Conservation (phyloP, 2,797 vertebrate species). For the Thaleichthys pacificus region DNA sequence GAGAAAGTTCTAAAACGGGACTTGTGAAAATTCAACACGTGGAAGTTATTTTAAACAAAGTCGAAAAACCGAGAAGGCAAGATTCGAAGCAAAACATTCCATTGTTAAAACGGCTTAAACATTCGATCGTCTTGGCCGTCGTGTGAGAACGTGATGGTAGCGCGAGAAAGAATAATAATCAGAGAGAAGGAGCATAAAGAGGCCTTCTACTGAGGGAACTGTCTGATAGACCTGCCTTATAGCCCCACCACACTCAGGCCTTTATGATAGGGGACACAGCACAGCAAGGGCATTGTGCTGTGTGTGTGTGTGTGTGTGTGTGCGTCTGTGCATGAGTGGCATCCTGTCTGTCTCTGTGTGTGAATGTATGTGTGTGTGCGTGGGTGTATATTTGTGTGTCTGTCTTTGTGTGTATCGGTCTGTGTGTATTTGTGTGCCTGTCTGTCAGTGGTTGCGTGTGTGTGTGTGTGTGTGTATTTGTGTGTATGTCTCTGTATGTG, state of each 20-base stretch:
- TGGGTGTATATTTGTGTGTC: no score
- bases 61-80: no score
- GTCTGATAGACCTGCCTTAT: slow-evolving; percentile 39
- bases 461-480: not conserved
- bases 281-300: slow-evolving; percentile 45
- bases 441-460: not conserved
- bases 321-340: not conserved
- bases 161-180: slow-evolving; percentile 56
- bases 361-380: not conserved
- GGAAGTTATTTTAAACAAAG: no score
- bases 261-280: slow-evolving; percentile 50
- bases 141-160: not conserved
- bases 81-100: no score
- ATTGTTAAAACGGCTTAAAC: no score
- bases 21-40: no score
- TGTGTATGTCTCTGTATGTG: not conserved
- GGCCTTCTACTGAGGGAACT: slow-evolving; percentile 23
- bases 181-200: slow-evolving; percentile 54
- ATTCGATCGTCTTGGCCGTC: no score
- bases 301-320: slow-evolving; percentile 6
- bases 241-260: slow-evolving; percentile 54
- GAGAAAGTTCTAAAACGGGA: no score
- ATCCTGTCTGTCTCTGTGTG: not conserved
- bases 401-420: not conserved
- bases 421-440: slow-evolving; percentile 3